A percentile compares a stretch with the other conserved stretches of the same genome.
Conservation (phyloP, 2,888 invertebrate genomes). For the Drosophila tanythrix region DNA sequence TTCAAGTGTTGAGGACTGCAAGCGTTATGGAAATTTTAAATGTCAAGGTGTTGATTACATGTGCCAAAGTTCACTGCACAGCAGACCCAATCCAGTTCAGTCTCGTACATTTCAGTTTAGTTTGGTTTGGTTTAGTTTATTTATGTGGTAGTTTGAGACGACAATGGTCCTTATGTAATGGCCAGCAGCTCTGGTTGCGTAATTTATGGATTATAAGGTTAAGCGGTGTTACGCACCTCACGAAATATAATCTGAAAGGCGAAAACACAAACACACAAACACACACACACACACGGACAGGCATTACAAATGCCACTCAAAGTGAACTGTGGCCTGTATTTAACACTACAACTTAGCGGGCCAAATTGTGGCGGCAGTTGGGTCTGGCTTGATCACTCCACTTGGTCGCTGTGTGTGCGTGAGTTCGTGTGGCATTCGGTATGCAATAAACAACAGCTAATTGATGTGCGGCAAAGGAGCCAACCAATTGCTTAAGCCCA, state of each 20-base stretch:
- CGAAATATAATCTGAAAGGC: slow-evolving; percentile 54
- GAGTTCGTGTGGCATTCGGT: slow-evolving; percentile 1
- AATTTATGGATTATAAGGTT: slow-evolving; percentile 49
- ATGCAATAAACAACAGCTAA: slow-evolving; percentile 10
- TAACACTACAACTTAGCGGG: slow-evolving; percentile 13
- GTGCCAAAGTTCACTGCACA: slow-evolving; percentile 39
- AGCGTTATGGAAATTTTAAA: slow-evolving; percentile 37
- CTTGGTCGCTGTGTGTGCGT: background rate
- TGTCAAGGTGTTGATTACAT: slow-evolving; percentile 63
- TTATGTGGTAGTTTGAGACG: background rate
- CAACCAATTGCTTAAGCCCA: slow-evolving; percentile 1
- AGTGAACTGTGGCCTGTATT: slow-evolving; percentile 28
- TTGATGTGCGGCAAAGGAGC: slow-evolving; percentile 8
- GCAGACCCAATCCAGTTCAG: background rate
- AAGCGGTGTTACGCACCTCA: slow-evolving; percentile 46
- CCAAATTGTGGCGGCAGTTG: slow-evolving; percentile 1
- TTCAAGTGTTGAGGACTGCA: slow-evolving; percentile 2
- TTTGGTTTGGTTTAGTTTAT: slow-evolving; percentile 1
- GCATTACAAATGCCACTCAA: slow-evolving; percentile 20
- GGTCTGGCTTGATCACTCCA: background rate
- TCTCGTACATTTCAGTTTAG: slow-evolving; percentile 2
- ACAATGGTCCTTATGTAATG: slow-evolving; percentile 29
- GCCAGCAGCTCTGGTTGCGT: slow-evolving; percentile 21
- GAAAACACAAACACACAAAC: slow-evolving; percentile 1
- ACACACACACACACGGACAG: background rate